Conservation (phyloP, 2,113 vertebrate genomes). For the Onychorhynchus coronatus region DNA sequence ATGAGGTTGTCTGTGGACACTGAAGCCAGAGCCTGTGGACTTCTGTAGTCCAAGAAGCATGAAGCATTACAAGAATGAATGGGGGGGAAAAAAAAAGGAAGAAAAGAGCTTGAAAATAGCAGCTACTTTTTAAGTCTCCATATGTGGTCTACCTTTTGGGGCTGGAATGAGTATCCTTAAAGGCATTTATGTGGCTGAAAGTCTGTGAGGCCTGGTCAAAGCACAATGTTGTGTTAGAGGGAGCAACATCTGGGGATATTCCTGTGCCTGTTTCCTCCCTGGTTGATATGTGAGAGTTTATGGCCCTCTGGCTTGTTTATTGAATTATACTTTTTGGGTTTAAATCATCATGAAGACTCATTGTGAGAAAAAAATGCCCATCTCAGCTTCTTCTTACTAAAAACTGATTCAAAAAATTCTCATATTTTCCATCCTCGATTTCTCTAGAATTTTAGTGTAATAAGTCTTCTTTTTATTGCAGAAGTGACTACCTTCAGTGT, state of each 20-base stretch:
- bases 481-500: neutral
- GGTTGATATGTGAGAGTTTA: neutral
- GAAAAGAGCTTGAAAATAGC: neutral
- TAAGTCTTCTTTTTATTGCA: neutral
- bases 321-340: neutral
- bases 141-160: neutral
- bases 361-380: neutral
- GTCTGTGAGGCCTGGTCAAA: neutral
- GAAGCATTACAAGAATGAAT: neutral
- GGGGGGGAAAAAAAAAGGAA: rapidly evolving
- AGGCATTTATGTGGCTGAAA: neutral
- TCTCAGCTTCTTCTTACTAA: neutral
- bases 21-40: neutral
- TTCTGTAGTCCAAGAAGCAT: neutral
- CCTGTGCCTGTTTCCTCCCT: neutral
- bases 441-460: neutral
- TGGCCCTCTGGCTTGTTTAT: neutral
- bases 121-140: neutral
- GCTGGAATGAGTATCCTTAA: neutral
- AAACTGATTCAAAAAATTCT: neutral
- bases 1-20: neutral
- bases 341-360: neutral
- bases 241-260: neutral
- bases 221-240: neutral
- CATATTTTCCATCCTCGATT: neutral